Percentiles rank a stretch among this genome's conserved stretches.
These are phyloP conservation scores for Tamias sibiricus DNA, from an alignment of 2,113 vertebrate genomes.

Conservation along the genomic window DNA sequence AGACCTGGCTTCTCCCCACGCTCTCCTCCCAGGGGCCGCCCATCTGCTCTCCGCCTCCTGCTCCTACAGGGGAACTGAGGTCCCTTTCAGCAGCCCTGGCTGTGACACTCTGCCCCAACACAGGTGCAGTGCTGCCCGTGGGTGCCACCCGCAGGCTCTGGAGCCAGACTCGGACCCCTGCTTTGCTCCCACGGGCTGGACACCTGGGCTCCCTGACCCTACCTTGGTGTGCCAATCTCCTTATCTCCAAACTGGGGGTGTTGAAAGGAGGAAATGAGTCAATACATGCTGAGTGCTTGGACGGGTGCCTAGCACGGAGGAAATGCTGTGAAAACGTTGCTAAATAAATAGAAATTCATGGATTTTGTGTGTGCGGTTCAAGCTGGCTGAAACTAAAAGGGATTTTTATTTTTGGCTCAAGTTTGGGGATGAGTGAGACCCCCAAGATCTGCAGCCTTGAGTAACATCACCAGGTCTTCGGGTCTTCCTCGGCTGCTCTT, in stretches of 20 bases:
- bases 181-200: neutral
- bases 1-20: neutral
- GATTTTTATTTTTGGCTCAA: slow-evolving; percentile 35
- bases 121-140: neutral
- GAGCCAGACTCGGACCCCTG: neutral
- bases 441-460: neutral
- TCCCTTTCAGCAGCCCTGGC: neutral
- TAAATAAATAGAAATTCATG: slow-evolving; percentile 64
- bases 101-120: neutral
- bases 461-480: neutral
- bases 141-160: neutral
- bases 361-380: slow-evolving; percentile 47
- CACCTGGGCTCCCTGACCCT: neutral
- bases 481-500: neutral
- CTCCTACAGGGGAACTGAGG: neutral
- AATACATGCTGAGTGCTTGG: slow-evolving; percentile 44
- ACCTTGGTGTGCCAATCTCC: neutral
- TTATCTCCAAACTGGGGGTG: slow-evolving; percentile 46
- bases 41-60: neutral
- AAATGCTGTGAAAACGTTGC: slow-evolving; percentile 52
- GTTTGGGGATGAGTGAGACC: neutral
- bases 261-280: slow-evolving; percentile 65
- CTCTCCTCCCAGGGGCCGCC: neutral
- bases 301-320: slow-evolving; percentile 28
- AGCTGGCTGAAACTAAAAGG: slow-evolving; percentile 66